Base-by-base conservation (phyloP, 1,140 invertebrate genomes). In the Ruditapes philippinarum region DNA sequence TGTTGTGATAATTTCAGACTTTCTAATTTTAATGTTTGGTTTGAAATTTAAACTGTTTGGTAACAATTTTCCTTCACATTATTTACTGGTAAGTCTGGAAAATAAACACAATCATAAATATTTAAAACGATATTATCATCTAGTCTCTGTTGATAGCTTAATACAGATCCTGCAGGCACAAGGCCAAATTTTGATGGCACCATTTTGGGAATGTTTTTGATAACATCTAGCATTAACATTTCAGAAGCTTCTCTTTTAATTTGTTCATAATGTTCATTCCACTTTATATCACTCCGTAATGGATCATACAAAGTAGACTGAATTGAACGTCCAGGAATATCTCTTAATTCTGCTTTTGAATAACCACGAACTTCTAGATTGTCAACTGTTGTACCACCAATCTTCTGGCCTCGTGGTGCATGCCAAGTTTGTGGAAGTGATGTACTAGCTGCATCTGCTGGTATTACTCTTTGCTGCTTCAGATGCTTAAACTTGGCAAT, bases 361-460 rank as follows among this genome's bases (percentile, higher is more conserved):
- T 91, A 91, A 7, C 90, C 80, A 17, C 33, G 36, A 17, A 91
- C 73, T 57, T 49, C 33, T 2, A 91, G 36, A 49, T 88, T 36
- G 14, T 73, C 38, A 9, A 57, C 60, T 36, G 68, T 60, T 36
- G 36, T 40, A 28, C 80, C 90, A 60, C 22, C 25, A 11, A 88
- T 31, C 54, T 89, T 68, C 38, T 70, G 62, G 2, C 90, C 74
- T 74, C 86, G 83, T 80, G 86, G 90, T 25, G 57, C 42, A 45
- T 91, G 90, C 60, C 85, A 90, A 45, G 85, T 90, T 60, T 90
- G 89, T 74, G 85, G 82, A 19, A 88, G 31, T 0, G 91, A 91
- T 62, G 89, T 90, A 68, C 90, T 90, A 12, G 84, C 82, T 40
- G 86, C 51, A 85, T 89, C 91, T 19, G 76, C 28, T n/a, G n/a